phyloP scores from a whole-genome alignment of 2,113 vertebrate genomes.

The Athene noctua region DNA sequence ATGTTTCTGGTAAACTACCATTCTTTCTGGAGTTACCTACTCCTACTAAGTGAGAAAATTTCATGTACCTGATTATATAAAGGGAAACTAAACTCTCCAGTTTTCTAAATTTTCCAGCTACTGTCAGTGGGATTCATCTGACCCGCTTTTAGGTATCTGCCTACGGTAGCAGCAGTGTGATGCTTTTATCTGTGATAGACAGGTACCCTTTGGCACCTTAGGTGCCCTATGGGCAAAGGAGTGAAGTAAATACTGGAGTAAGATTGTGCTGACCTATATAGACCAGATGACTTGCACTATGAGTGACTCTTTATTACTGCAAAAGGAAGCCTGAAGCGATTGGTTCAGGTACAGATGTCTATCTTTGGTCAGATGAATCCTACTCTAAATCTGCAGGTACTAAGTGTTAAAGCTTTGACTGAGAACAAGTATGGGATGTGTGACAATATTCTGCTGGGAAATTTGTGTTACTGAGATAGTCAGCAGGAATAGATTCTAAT shows the following conservation, averaged over 20 bases:
- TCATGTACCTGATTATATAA: neutral
- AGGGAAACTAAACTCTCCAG: neutral
- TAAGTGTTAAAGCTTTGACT: neutral
- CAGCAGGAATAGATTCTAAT: neutral
- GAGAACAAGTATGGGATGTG: neutral
- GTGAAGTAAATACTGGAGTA: neutral
- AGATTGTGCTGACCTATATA: neutral
- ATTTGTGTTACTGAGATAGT: neutral
- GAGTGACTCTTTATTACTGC: neutral
- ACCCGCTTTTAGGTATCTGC: neutral
- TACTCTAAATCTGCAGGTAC: neutral
- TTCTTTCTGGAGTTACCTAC: neutral
- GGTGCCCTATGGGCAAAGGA: neutral
- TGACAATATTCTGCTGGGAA: neutral
- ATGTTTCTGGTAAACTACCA: neutral
- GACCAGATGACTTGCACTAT: accelerated
- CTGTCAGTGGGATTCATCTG: neutral
- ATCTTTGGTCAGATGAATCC: neutral
- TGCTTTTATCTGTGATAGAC: neutral
- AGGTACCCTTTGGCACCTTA: neutral
- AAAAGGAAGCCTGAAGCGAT: neutral
- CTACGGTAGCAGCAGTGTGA: neutral
- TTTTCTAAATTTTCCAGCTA: neutral
- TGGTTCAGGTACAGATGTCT: neutral
- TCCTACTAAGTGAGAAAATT: neutral